Base-by-base conservation (phyloP, 2,113 vertebrate genomes). In the Gadus macrocephalus region DNA sequence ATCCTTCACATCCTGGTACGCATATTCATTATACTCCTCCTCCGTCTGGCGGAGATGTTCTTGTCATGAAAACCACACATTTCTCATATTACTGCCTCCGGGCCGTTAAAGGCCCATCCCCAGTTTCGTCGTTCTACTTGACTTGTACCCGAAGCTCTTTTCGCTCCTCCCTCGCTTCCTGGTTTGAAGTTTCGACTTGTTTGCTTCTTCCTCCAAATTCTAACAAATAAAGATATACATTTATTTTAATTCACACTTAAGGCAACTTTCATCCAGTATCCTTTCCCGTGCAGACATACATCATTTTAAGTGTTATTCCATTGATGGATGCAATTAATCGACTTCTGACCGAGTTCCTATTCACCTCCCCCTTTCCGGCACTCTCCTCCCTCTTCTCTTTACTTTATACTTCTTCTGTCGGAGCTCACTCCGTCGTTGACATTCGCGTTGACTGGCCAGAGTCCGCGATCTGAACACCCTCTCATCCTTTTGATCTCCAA, bases 391-490 rank as follows among this genome's bases (percentile, higher is more conserved):
- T 83, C 78, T 73, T 83, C 78, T 70, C 72, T 68, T 66, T 56
- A 72, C 74, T 75, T 81, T 77, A 15, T 73, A 71, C 62, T 62
- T 70, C 69, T 74, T 83, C 75, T 85, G 85, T 81, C 87, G 89
- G 73, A 82, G 81, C 81, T 91, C 85, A 90, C 84, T 90, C 85
- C 89, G 81, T 89, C 71, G 90, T 91, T 85, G 88, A 87, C 60
- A 91, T 94, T 95, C 91, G 92, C 89, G 93, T 95, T 78, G 93
- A 94, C 93, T 94, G 93, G 84, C 90, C 94, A 93, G 94, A 94
- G 94, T 94, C 95, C 94, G 91, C 89, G 93, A 93, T 91, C 92
- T 76, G 71, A 80, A 80, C 81, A 79, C 86, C 72, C 75, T 79
- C 63, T 66, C 80, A 11, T 61, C 16, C 61, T 71, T 76, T 77